Conservation (phyloP, 2,113 vertebrate species). For the Dendropsophus ebraccatus region DNA sequence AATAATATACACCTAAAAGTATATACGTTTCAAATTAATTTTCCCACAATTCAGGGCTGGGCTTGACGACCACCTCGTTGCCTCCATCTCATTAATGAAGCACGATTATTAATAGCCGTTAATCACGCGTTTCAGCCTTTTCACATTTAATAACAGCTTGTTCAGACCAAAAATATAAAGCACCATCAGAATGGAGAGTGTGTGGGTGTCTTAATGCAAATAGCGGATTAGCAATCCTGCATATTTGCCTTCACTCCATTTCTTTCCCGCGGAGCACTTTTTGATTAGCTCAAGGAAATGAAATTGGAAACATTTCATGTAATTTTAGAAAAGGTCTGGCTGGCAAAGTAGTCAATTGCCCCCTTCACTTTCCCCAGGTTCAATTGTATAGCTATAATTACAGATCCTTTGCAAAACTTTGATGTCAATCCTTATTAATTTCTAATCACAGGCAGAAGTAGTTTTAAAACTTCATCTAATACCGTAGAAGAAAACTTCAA, state of each 20-base stretch:
- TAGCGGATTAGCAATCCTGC: slow-evolving; percentile 66
- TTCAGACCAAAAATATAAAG: slow-evolving; percentile 68
- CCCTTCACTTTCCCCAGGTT: slow-evolving; percentile 67
- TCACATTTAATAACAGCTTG: slow-evolving; percentile 69
- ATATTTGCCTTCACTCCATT: slow-evolving; percentile 65
- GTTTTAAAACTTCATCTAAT: slow-evolving; percentile 70
- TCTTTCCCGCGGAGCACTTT: slow-evolving; percentile 70
- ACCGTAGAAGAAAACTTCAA: slow-evolving; percentile 61
- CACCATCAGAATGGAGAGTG: slow-evolving; percentile 61
- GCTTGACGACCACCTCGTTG: slow-evolving; percentile 56
- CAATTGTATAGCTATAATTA: slow-evolving; percentile 75
- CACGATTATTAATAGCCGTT: slow-evolving; percentile 69
- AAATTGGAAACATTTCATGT: slow-evolving; percentile 74
- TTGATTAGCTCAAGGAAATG: slow-evolving; percentile 71
- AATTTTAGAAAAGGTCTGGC: slow-evolving; percentile 70
- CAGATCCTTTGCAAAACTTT: slow-evolving; percentile 72
- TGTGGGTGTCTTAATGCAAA: slow-evolving; percentile 69
- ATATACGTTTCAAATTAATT: background rate
- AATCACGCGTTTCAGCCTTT: slow-evolving; percentile 69
- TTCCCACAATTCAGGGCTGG: background rate
- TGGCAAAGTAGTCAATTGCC: slow-evolving; percentile 69
- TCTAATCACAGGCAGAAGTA: slow-evolving; percentile 72
- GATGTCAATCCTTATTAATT: slow-evolving; percentile 79
- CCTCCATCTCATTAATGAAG: slow-evolving; percentile 66
- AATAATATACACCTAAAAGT: background rate